Percentiles rank a stretch among this genome's conserved stretches.
phyloP scores from a whole-genome alignment of 2,888 invertebrate species.

The Anaspis maculata region DNA sequence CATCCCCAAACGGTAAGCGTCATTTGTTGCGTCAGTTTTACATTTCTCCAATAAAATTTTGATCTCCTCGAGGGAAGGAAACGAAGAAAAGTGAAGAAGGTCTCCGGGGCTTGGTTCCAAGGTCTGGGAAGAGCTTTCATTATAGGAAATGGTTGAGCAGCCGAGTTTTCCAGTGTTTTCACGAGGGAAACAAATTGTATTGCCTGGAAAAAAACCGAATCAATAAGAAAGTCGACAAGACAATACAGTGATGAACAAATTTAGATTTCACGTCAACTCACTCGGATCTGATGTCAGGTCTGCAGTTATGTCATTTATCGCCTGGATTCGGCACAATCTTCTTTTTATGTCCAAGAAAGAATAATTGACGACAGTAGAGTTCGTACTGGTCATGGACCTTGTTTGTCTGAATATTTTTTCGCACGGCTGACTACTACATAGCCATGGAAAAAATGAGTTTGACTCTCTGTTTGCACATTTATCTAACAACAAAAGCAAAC shows the following conservation, averaged over 20 bases:
- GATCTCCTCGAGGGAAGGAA: too few relatives aligned
- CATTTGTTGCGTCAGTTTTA: too few relatives aligned
- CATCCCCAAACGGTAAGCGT: too few relatives aligned
- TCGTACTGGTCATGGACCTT: slow-evolving; percentile 13
- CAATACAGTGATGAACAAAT: not conserved
- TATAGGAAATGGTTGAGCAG: too few relatives aligned
- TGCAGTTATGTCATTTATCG: slow-evolving; percentile 6
- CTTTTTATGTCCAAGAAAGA: slow-evolving; percentile 9
- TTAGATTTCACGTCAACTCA: too few relatives aligned
- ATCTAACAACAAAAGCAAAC: slow-evolving; percentile 6
- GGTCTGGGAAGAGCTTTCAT: not conserved
- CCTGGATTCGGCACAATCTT: slow-evolving; percentile 8
- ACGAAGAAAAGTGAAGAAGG: too few relatives aligned
- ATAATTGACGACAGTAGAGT: slow-evolving; percentile 12
- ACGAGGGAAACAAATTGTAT: not conserved
- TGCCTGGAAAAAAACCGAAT: not conserved
- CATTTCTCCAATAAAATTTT: not conserved
- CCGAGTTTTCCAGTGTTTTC: not conserved
- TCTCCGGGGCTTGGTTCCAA: not conserved
- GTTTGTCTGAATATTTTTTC: slow-evolving; percentile 6
- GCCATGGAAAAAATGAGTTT: slow-evolving; percentile 9
- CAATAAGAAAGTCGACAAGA: not conserved
- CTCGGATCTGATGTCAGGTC: slow-evolving; percentile 3
- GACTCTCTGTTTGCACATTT: slow-evolving; percentile 1
- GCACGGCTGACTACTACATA: slow-evolving; percentile 11